Evolutionary conservation across 1,140 invertebrate genomes (phyloP).

Genomic region (Callitettix versicolor): DNA sequence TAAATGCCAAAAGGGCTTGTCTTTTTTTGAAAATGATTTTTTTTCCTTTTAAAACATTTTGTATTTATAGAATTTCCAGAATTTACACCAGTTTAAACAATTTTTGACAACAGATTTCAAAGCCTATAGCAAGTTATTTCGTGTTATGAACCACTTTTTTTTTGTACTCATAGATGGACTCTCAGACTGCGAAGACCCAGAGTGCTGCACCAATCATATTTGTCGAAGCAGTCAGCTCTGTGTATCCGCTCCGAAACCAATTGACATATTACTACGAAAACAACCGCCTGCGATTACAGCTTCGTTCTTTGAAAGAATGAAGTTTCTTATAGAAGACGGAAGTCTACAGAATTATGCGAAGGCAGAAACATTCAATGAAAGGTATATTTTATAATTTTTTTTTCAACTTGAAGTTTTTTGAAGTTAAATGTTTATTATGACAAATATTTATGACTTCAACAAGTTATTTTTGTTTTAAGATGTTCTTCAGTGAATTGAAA

Average conservation of each 20-base stretch:
- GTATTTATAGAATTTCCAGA: no score
- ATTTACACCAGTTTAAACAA: no score
- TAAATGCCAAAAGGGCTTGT: no score
- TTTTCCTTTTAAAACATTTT: no score
- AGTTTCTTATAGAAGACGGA: constrained; percentile 94
- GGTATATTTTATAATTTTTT: constrained; percentile 50
- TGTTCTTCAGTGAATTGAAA: background rate
- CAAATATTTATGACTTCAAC: background rate
- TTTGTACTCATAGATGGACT: constrained; percentile 68
- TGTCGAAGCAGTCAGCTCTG: constrained; percentile 82
- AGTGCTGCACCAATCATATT: constrained; percentile 75
- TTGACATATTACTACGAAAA: constrained; percentile 84
- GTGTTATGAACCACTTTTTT: no score
- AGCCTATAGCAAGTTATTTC: no score
- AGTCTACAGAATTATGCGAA: constrained; percentile 94
- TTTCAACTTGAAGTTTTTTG: background rate
- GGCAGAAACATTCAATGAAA: constrained; percentile 90
- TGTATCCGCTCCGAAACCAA: constrained; percentile 83
- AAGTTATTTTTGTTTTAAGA: background rate
- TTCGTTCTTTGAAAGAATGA: constrained; percentile 96
- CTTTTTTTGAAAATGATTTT: no score
- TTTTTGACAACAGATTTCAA: no score
- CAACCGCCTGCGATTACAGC: constrained; percentile 91
- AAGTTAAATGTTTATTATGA: background rate
- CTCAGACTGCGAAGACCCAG: constrained; percentile 92